Conservation (phyloP, 2,113 vertebrate species). For the Tetrao urogallus region DNA sequence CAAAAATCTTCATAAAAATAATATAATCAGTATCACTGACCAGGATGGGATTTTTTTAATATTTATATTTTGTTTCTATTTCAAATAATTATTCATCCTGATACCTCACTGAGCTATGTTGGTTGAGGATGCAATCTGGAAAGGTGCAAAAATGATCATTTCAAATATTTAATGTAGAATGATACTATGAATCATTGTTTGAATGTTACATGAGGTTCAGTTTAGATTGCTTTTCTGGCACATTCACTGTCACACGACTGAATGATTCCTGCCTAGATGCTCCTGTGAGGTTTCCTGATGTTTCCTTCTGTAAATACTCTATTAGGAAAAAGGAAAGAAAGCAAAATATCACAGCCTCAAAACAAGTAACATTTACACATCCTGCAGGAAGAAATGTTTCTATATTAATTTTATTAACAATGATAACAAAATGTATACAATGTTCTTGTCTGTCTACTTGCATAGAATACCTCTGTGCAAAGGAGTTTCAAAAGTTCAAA, state of each 20-base stretch:
- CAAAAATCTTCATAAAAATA: neutral
- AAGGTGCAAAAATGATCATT: neutral
- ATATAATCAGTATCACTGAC: neutral
- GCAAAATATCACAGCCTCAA: neutral
- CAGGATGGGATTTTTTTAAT: slow-evolving; percentile 3
- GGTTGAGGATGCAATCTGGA: neutral
- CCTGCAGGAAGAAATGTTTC: neutral
- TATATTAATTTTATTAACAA: neutral
- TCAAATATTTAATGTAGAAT: neutral
- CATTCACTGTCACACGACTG: neutral
- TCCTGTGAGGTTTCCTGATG: neutral
- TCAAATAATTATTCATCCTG: slow-evolving; percentile 5
- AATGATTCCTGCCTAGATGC: neutral
- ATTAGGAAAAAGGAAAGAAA: neutral
- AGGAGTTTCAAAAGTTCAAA: neutral
- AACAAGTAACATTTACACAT: neutral
- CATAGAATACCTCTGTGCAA: neutral
- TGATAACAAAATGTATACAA: neutral
- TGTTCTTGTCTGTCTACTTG: neutral
- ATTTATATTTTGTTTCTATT: slow-evolving; percentile 32
- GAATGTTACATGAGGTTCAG: neutral
- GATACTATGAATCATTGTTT: neutral
- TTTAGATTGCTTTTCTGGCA: neutral
- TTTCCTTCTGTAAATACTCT: slow-evolving; percentile 15
- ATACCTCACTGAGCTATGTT: neutral